Evolutionary conservation across 2,797 vertebrate genomes (phyloP), one percentile per base, ranked within the genome.

Genomic region (Lutjanus argentimaculatus): DNA sequence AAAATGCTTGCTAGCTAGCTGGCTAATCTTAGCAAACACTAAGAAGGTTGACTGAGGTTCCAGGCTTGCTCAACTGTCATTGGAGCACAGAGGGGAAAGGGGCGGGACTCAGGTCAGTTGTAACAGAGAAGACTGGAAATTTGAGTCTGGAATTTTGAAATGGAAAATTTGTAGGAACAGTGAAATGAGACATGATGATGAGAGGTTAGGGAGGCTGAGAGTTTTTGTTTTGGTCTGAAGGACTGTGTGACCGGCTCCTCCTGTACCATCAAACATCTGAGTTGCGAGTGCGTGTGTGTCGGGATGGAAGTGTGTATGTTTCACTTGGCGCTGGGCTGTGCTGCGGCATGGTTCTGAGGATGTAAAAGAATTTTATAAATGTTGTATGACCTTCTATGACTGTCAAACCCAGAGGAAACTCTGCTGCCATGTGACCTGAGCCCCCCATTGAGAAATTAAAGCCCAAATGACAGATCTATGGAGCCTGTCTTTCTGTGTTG

Each of bases 251-350:
- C 40, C 36, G 1, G 56, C 43, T 75, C 45, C 1, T 55, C 36
- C n/a, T 55, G 65, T 15, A 62, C 42, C 49, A 46, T 52, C n/a
- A 40, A 52, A 67, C 12, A 8, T 71, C 19, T 55, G 22, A 45
- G 22, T 52, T 13, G 70, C 43, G 19, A 30, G 9, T 58, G 62
- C n/a, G 17, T 66, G 52, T 25, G 46, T 71, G 59, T 56, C 36
- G 22, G 56, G 70, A 56, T 72, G 25, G 56, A 63, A 57, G 43
- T 57, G n/a, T 13, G 68, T 59, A 65, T 59, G 76, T 91, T 93
- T 90, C 74, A 83, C 75, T 92, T 94, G 88, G 92, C 86, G 1
- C 52, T n/a, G 43, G 11, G 36, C 66, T 57, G 36, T 40, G 70
- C 22, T 36, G 49, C 62, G 17, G 46, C 25, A 53, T 72, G 67